Percentiles rank a stretch among this genome's conserved stretches.
These are phyloP conservation scores for Acronicta alni DNA, from an alignment of 2,888 invertebrate genomes.

Conservation along the genomic window DNA sequence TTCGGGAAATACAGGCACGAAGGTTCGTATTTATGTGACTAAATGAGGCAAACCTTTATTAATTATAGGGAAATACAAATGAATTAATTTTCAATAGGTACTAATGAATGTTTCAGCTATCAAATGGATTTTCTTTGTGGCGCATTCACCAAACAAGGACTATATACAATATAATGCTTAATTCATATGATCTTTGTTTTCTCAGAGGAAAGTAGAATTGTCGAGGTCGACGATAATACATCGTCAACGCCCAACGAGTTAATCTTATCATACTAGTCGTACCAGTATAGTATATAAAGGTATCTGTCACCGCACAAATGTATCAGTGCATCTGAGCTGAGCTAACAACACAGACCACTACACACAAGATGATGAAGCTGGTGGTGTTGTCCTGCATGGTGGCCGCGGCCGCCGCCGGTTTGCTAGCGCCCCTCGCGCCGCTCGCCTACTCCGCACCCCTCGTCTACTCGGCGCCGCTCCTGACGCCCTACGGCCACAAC, in stretches of 20 bases:
- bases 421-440: conserved; percentile 50
- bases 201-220: conserved; percentile 1
- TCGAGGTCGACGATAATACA: conserved; percentile 42
- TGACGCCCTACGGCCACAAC: conserved; percentile 65
- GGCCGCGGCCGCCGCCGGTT: conserved; percentile 86
- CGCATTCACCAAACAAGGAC: too few relatives aligned
- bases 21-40: too few relatives aligned
- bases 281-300: conserved; percentile 75
- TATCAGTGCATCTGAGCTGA: conserved; percentile 75
- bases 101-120: too few relatives aligned
- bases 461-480: conserved; percentile 46
- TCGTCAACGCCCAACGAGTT: conserved; percentile 58
- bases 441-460: conserved; percentile 38
- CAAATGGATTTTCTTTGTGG: too few relatives aligned
- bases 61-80: too few relatives aligned
- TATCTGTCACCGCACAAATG: conserved; percentile 53
- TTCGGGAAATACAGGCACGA: too few relatives aligned
- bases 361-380: conserved; percentile 84
- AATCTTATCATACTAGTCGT: conserved; percentile 48
- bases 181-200: too few relatives aligned
- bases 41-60: too few relatives aligned
- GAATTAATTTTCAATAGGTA: too few relatives aligned
- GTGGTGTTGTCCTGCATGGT: conserved; percentile 91
- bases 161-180: too few relatives aligned
- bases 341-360: conserved; percentile 82